Conservation (phyloP, 2,888 invertebrate species). For the Pteria penguin region DNA sequence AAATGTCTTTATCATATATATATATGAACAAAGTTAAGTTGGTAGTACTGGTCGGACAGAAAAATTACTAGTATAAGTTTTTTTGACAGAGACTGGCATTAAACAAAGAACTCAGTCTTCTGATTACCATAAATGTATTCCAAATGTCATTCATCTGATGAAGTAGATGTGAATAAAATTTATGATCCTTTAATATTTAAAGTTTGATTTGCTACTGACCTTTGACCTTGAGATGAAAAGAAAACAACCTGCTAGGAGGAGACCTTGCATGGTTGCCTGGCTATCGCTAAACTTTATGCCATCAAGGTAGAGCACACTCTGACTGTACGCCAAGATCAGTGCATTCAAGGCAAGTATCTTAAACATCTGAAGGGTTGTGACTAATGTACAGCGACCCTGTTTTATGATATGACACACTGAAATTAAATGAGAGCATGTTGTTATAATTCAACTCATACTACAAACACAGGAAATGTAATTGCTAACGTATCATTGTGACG, state of each 20-base stretch:
- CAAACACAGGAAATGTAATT: too few relatives aligned
- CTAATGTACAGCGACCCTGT: conserved; percentile 98
- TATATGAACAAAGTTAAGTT: too few relatives aligned
- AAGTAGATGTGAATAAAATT: background rate
- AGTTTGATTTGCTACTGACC: too few relatives aligned
- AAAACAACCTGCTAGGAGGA: conserved; percentile 97
- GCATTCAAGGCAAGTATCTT: conserved; percentile 99
- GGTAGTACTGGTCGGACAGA: too few relatives aligned
- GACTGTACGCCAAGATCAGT: conserved; percentile 97
- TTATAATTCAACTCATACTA: too few relatives aligned
- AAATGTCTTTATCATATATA: too few relatives aligned
- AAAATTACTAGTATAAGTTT: too few relatives aligned
- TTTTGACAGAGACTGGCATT: too few relatives aligned
- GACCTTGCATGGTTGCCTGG: conserved; percentile 98
- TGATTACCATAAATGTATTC: background rate
- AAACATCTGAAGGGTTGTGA: conserved; percentile 99
- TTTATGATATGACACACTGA: conserved; percentile 99
- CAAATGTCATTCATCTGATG: background rate
- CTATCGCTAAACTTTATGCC: conserved; percentile 98
- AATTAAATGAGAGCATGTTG: too few relatives aligned
- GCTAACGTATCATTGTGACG: background rate
- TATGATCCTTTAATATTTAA: too few relatives aligned
- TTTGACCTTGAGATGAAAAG: conserved; percentile 98
- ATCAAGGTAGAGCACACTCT: conserved; percentile 98
- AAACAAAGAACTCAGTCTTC: background rate